These are phyloP conservation scores for Ceratosolen fusciceps DNA, from an alignment of 1,140 invertebrate species.

Conservation along the genomic window DNA sequence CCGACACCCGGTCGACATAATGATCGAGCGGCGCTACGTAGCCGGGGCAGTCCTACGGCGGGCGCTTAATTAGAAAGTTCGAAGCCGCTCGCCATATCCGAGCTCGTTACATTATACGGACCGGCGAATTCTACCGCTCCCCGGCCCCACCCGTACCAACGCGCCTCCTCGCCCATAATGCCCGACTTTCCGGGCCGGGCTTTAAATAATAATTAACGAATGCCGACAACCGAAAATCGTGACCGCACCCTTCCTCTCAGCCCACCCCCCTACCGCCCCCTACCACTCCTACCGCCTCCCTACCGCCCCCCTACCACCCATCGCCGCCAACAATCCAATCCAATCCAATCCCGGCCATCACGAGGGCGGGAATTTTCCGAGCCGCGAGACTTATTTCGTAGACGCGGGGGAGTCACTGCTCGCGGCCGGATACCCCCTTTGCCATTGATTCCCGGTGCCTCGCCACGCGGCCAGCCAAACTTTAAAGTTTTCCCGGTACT, in stretches of 20 bases:
- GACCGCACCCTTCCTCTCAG: too few species aligned
- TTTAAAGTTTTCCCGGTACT: not conserved
- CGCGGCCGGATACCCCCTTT: not conserved
- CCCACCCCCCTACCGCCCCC: too few species aligned
- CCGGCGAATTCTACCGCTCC: too few species aligned
- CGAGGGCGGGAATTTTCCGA: not conserved
- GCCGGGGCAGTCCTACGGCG: conserved; percentile 60
- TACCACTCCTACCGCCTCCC: too few species aligned
- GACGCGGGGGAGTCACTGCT: too few species aligned
- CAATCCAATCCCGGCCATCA: too few species aligned
- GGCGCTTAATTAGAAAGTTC: conserved; percentile 71
- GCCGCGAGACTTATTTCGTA: not conserved
- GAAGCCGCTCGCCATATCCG: conserved; percentile 22
- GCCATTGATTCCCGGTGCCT: not conserved
- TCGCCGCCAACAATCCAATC: too few species aligned
- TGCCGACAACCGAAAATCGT: conserved; percentile 63
- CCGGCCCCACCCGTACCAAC: too few species aligned
- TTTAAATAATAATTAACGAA: conserved; percentile 71
- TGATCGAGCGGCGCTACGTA: too few species aligned
- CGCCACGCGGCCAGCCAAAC: not conserved
- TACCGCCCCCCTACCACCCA: too few species aligned
- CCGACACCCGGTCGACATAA: too few species aligned
- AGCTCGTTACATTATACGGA: conserved; percentile 71
- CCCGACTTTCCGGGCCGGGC: conserved; percentile 66
- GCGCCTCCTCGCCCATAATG: too few species aligned